phyloP scores from a whole-genome alignment of 30 jellyfish, hydroid and myxozoan genomes.

The Aurelia aurita complex sp. Pacific region DNA sequence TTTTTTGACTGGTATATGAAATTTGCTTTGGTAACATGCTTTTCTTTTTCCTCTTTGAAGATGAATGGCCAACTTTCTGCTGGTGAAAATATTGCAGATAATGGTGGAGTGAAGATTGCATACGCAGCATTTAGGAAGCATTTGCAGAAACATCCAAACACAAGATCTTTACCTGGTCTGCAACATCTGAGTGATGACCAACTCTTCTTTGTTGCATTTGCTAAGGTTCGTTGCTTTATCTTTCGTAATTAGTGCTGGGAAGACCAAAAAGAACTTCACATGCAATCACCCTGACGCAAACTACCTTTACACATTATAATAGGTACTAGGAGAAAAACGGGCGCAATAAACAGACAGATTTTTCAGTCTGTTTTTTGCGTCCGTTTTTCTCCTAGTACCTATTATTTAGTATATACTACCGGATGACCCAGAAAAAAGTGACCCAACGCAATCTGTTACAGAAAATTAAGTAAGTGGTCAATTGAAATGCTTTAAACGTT shows the following conservation, averaged over 20 bases:
- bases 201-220: slow-evolving; percentile 57
- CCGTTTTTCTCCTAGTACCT: too few relatives aligned
- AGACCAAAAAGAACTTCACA: not conserved
- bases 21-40: too few relatives aligned
- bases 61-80: slow-evolving; percentile 68
- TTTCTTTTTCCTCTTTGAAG: not conserved
- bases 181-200: slow-evolving; percentile 57
- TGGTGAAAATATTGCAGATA: slow-evolving; percentile 80
- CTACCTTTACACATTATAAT: not conserved
- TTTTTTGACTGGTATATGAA: too few relatives aligned
- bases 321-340: not conserved
- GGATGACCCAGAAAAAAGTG: too few relatives aligned
- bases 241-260: too few relatives aligned
- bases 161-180: slow-evolving; percentile 53
- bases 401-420: too few relatives aligned
- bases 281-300: not conserved
- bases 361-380: too few relatives aligned
- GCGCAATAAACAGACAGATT: too few relatives aligned
- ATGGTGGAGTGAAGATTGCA: slow-evolving; percentile 74
- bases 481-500: too few relatives aligned
- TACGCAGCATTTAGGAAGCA: slow-evolving; percentile 48
- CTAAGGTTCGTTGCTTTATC: slow-evolving; percentile 34
- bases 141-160: slow-evolving; percentile 6
- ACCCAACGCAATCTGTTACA: too few relatives aligned
- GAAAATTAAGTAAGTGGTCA: too few relatives aligned